A percentile compares a stretch with the other conserved stretches of the same genome.
These are phyloP conservation scores for Galendromus occidentalis DNA, from an alignment of 1,140 invertebrate species.

Conservation along the genomic window DNA sequence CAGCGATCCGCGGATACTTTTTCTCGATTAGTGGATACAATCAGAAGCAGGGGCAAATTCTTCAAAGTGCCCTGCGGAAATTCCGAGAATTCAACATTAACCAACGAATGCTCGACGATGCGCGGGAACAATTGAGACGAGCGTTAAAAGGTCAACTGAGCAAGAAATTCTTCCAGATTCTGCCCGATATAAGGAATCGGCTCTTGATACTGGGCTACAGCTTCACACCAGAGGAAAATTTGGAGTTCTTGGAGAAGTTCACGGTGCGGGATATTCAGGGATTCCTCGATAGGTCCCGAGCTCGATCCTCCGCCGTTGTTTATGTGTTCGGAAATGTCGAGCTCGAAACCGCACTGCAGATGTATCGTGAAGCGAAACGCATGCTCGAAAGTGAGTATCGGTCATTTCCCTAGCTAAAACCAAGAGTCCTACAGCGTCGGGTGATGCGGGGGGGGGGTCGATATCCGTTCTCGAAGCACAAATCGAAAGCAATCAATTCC, in stretches of 20 bases:
- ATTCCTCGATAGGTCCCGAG: not conserved
- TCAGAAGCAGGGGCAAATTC: not conserved
- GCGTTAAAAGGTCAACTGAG: not conserved
- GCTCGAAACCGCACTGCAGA: not conserved
- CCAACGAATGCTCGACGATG: not conserved
- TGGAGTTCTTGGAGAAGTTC: not conserved
- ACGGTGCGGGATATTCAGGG: not conserved
- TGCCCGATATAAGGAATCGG: not conserved
- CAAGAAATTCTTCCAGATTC: not conserved
- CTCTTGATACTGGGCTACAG: not conserved
- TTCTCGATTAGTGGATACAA: conserved; percentile 2
- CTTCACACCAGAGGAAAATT: not conserved
- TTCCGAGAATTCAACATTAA: not conserved
- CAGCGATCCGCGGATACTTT: not conserved
- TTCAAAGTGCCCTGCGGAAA: not conserved
- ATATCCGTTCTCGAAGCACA: not conserved
- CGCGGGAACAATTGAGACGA: not conserved
- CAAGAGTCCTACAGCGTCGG: not conserved
- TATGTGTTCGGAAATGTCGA: not conserved
- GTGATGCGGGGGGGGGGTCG: not conserved
- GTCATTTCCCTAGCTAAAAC: not conserved
- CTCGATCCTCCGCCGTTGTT: not conserved
- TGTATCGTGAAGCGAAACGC: not conserved
- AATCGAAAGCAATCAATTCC: not conserved
- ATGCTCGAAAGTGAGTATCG: not conserved